Conservation (phyloP, 2,888 invertebrate species). For the Drosophila anomelani region DNA sequence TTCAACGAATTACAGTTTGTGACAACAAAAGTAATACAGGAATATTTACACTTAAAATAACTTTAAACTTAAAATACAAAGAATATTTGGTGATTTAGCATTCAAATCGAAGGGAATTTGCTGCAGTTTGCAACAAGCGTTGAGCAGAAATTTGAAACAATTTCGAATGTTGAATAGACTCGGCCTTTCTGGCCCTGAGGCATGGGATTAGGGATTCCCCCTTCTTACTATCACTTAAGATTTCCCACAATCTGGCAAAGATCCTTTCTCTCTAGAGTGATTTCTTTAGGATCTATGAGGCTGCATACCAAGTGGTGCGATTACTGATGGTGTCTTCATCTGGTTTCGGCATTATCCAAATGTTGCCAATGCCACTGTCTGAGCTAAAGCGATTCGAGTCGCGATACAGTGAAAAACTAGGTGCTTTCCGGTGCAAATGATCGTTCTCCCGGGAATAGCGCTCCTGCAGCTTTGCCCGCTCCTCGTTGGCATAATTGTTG, state of each 20-base stretch:
- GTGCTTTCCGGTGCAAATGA: constrained; percentile 81
- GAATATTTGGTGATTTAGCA: constrained; percentile 73
- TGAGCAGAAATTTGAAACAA: constrained; percentile 14
- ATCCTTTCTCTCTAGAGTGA: not conserved
- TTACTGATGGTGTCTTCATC: constrained; percentile 71
- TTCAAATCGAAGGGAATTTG: constrained; percentile 30
- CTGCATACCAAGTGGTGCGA: constrained; percentile 84
- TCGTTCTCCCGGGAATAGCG: constrained; percentile 79
- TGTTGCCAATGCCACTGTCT: constrained; percentile 84
- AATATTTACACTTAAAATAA: constrained; percentile 30
- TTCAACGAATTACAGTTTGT: constrained; percentile 19
- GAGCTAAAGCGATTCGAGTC: constrained; percentile 84
- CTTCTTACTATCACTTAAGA: not conserved
- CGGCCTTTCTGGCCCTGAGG: constrained; percentile 6
- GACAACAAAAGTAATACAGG: constrained; percentile 37
- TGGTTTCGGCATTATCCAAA: constrained; percentile 81
- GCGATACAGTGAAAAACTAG: constrained; percentile 81
- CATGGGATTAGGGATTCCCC: not conserved
- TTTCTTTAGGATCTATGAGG: constrained; percentile 31
- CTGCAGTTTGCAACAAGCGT: not conserved
- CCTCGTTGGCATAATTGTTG: constrained; percentile 79
- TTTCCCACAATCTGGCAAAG: not conserved
- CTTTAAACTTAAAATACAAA: constrained; percentile 50
- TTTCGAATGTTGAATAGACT: constrained; percentile 15
- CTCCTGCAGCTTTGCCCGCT: constrained; percentile 81